phyloP scores from a whole-genome alignment of 2,888 invertebrate genomes.

The Lamproptera curius region DNA sequence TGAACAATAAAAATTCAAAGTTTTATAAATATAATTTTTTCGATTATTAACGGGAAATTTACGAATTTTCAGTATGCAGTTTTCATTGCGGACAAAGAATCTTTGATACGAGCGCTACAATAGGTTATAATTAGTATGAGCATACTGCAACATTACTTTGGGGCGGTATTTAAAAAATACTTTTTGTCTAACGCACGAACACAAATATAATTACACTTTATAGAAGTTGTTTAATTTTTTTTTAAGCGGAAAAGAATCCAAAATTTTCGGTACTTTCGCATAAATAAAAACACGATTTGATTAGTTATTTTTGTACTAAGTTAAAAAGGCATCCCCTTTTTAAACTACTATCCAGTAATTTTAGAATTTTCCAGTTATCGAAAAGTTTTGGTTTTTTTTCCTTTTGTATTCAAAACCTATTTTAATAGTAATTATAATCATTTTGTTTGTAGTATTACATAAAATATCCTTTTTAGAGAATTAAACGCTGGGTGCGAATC shows the following conservation, averaged over 20 bases:
- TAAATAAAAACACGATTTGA: no score
- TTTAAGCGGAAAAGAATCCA: not conserved
- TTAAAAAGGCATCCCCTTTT: no score
- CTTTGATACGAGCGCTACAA: slow-evolving; percentile 7
- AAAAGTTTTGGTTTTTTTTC: not conserved
- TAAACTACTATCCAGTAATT: no score
- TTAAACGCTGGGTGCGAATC: no score
- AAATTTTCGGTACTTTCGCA: not conserved
- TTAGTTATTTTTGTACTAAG: no score
- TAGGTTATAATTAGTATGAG: slow-evolving; percentile 9
- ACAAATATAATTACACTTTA: not conserved
- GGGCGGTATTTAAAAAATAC: not conserved
- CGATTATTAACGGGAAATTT: no score
- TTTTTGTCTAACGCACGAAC: slow-evolving; percentile 18
- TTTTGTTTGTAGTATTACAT: no score
- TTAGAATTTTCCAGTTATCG: not conserved
- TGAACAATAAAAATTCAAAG: no score
- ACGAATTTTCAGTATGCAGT: no score
- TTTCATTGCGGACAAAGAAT: slow-evolving; percentile 2
- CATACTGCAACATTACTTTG: not conserved
- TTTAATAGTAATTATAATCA: no score
- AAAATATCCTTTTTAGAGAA: no score
- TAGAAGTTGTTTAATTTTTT: not conserved
- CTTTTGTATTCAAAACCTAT: not conserved
- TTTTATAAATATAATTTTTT: no score